Percentiles rank a stretch among this genome's conserved stretches.
Evolutionary conservation across 2,797 vertebrate genomes (phyloP).

Genomic region (Luscinia luscinia): DNA sequence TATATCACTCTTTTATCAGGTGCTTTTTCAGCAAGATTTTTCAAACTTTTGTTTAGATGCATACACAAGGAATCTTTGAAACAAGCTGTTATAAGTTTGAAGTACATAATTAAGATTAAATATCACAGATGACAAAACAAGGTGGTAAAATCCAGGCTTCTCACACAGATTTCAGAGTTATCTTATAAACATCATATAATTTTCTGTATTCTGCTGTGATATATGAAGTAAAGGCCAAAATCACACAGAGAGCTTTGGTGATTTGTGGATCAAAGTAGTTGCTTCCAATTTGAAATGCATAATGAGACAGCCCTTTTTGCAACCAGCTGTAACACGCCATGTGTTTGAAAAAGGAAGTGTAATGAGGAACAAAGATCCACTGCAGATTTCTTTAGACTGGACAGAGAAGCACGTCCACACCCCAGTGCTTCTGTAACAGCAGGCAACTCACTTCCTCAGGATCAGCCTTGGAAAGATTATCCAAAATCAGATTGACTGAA

Average conservation of each 20-base stretch:
- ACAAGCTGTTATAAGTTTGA: neutral
- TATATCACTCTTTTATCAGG: neutral
- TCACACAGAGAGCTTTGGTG: neutral
- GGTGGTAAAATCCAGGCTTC: neutral
- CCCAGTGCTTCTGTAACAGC: neutral
- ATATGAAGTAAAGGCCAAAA: constrained; percentile 3
- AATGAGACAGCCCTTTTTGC: neutral
- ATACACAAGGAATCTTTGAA: neutral
- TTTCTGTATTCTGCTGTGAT: neutral
- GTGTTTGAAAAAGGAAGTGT: neutral
- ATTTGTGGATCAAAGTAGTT: constrained; percentile 42
- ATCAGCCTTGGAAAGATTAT: neutral
- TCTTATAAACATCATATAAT: neutral
- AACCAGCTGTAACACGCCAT: neutral
- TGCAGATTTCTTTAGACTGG: neutral
- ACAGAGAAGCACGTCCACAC: neutral
- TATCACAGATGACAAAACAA: neutral
- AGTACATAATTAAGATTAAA: constrained; percentile 38
- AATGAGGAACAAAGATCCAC: neutral
- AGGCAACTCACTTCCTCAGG: neutral
- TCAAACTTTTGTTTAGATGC: neutral
- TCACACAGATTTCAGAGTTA: constrained; percentile 3
- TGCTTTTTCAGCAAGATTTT: neutral
- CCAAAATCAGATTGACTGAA: neutral
- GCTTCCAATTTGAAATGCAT: constrained; percentile 20